These are phyloP conservation scores for Okamejei kenojei DNA, from an alignment of 2,797 vertebrate genomes.

Conservation along the genomic window DNA sequence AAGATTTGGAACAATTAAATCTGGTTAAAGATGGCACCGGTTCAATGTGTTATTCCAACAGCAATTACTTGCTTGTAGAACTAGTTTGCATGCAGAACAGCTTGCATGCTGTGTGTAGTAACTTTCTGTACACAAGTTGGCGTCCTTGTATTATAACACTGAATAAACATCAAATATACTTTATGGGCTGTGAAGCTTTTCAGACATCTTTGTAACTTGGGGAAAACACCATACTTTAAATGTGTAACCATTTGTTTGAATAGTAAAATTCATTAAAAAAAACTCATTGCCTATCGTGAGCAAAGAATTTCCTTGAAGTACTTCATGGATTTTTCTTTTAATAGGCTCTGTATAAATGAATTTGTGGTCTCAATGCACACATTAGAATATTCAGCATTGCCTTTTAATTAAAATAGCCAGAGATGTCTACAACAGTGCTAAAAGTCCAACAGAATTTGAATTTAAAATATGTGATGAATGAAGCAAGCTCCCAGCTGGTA, in stretches of 20 bases:
- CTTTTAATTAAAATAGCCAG: neutral
- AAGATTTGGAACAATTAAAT: neutral
- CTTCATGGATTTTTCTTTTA: neutral
- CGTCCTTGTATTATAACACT: neutral
- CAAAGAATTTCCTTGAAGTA: neutral
- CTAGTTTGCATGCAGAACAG: neutral
- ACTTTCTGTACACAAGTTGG: neutral
- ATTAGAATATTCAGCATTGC: neutral
- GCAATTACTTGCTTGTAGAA: neutral
- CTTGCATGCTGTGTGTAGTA: neutral
- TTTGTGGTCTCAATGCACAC: neutral
- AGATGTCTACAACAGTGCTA: neutral
- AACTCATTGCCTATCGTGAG: neutral
- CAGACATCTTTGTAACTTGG: neutral
- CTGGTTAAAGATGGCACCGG: neutral
- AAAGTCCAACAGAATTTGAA: slow-evolving; percentile 1
- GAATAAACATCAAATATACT: neutral
- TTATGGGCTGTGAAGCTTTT: neutral
- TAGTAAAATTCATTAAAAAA: neutral
- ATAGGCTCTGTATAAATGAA: neutral
- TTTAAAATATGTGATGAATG: no score
- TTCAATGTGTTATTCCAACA: neutral
- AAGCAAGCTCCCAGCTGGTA: neutral
- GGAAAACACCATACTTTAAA: neutral
- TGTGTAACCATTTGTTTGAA: neutral